Conservation (phyloP, 2,888 invertebrate genomes). For the Eupithecia pulchellata region DNA sequence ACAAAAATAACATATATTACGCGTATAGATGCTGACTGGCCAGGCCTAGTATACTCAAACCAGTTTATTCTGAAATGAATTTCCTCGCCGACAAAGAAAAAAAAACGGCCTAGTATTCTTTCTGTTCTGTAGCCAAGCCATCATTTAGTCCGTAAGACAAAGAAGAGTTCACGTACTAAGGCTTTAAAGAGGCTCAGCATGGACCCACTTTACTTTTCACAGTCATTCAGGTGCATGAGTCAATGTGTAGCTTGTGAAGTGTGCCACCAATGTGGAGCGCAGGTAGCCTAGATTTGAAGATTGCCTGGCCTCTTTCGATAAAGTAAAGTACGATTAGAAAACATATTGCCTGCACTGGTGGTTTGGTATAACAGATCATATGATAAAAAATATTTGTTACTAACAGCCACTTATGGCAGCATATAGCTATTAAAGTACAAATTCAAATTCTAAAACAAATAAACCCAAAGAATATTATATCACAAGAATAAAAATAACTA, state of each 20-base stretch:
- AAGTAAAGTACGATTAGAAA: constrained; percentile 24
- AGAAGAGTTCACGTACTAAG: neutral
- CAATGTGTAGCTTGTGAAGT: constrained; percentile 22
- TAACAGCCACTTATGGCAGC: neutral
- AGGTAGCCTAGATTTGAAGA: constrained; percentile 40
- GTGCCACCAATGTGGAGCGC: constrained; percentile 35
- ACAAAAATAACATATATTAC: too few relatives aligned
- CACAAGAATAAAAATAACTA: too few relatives aligned
- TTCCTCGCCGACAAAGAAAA: too few relatives aligned
- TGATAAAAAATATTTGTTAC: neutral
- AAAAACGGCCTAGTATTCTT: neutral
- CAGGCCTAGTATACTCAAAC: too few relatives aligned
- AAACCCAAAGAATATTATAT: too few relatives aligned
- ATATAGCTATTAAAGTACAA: too few relatives aligned
- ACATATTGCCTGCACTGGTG: neutral
- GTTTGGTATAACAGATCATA: neutral
- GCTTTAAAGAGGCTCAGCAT: neutral
- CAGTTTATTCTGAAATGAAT: too few relatives aligned
- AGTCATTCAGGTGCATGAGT: constrained; percentile 17
- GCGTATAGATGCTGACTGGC: too few relatives aligned
- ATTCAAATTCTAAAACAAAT: too few relatives aligned
- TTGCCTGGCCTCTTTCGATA: constrained; percentile 32
- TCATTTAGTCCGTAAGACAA: neutral
- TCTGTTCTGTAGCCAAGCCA: neutral
- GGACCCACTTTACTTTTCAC: constrained; percentile 2